phyloP scores from a whole-genome alignment of 2,113 vertebrate genomes.

The Protomyctophum bolini region DNA sequence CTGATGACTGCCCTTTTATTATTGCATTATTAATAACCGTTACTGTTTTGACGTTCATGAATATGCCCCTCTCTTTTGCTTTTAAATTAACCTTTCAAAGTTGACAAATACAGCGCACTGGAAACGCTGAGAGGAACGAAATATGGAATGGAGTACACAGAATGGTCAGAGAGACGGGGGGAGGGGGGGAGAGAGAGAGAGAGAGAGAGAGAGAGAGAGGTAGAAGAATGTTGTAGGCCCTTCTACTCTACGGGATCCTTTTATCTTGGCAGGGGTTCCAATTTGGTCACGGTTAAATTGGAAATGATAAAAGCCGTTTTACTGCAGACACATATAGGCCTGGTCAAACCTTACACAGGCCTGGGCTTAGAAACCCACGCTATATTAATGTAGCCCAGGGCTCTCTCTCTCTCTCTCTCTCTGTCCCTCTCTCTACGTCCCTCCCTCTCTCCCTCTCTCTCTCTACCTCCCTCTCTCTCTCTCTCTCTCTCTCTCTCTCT shows the following conservation, averaged over 20 bases:
- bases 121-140: no score
- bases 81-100: no score
- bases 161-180: constrained; percentile 1
- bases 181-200: not conserved
- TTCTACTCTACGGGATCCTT: constrained; percentile 53
- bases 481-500: constrained; percentile 14
- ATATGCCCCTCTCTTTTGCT: no score
- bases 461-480: constrained; percentile 22
- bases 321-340: constrained; percentile 64
- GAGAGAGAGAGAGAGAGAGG: constrained; percentile 10
- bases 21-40: no score
- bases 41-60: no score
- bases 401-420: not conserved
- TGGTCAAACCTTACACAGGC: constrained; percentile 46
- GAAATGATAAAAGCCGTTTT: constrained; percentile 76
- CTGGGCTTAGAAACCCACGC: constrained; percentile 36
- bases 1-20: no score
- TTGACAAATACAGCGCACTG: no score
- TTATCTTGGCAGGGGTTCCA: constrained; percentile 66
- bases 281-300: constrained; percentile 67
- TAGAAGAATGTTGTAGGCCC: constrained; percentile 30
- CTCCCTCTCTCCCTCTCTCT: constrained; percentile 6
- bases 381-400: constrained; percentile 33
- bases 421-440: constrained; percentile 19
- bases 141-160: not conserved